Evolutionary conservation across 2,888 invertebrate species (phyloP).

Genomic region (Acrobasis suavella): DNA sequence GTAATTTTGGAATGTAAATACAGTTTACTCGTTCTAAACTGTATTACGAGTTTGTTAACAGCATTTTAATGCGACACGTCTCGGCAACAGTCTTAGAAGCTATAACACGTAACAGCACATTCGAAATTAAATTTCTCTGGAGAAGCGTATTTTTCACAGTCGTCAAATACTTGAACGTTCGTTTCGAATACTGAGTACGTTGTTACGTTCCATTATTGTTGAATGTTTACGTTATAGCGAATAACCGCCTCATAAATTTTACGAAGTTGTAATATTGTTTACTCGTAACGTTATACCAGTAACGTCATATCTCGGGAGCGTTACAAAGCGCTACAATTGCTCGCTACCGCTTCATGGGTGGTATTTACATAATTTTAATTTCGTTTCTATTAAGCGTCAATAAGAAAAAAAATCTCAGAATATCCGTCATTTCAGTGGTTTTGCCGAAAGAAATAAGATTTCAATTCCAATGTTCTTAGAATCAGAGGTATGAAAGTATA

Average conservation of each 20-base stretch:
- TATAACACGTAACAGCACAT: conserved; percentile 24
- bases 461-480: background rate
- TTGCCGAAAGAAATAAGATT: background rate
- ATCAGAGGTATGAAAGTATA: background rate
- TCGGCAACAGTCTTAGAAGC: conserved; percentile 8
- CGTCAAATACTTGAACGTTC: conserved; percentile 31
- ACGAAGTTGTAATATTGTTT: conserved; percentile 71
- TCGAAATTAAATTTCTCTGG: conserved; percentile 28
- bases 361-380: conserved; percentile 66
- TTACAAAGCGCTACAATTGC: conserved; percentile 51
- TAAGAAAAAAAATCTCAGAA: background rate
- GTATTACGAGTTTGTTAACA: background rate
- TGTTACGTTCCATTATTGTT: conserved; percentile 50
- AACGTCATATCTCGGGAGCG: conserved; percentile 50
- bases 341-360: conserved; percentile 44
- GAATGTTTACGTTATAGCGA: conserved; percentile 61
- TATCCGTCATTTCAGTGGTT: background rate
- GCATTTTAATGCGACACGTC: background rate
- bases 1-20: background rate
- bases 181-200: conserved; percentile 46
- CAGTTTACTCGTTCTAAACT: background rate
- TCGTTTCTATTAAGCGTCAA: conserved; percentile 37
- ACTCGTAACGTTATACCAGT: conserved; percentile 26
- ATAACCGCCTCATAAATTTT: conserved; percentile 74
- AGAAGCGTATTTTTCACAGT: conserved; percentile 26